Percentiles rank a stretch among this genome's conserved stretches.
Evolutionary conservation across 2,797 vertebrate species (phyloP).

Genomic region (Balearica regulorum): DNA sequence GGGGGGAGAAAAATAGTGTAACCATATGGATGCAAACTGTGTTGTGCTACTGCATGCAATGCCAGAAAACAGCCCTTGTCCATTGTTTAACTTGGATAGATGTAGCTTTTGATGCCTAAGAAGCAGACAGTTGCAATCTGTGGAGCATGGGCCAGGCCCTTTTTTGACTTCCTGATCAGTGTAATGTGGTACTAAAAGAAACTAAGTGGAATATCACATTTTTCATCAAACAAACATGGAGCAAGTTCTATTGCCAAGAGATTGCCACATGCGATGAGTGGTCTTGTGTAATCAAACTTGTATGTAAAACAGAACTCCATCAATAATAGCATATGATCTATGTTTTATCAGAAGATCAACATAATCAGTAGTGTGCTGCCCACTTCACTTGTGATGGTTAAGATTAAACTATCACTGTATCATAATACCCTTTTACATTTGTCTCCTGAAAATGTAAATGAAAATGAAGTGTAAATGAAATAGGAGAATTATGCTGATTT

Average conservation of each 20-base stretch:
- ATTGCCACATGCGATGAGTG: not conserved
- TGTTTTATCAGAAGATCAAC: not conserved
- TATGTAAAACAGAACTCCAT: not conserved
- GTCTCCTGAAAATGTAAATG: not conserved
- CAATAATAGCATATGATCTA: not conserved
- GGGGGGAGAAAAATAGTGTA: not conserved
- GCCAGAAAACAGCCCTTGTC: not conserved
- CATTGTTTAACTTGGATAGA: not conserved
- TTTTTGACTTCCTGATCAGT: not conserved
- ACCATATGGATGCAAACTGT: not conserved
- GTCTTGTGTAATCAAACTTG: not conserved
- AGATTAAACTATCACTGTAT: not conserved
- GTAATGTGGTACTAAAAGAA: not conserved
- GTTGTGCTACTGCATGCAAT: not conserved
- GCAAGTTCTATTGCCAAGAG: not conserved
- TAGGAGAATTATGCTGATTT: not conserved
- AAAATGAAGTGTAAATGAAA: not conserved
- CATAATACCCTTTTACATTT: not conserved
- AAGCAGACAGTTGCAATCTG: not conserved
- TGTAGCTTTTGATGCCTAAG: not conserved
- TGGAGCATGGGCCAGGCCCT: not conserved
- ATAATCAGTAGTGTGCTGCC: not conserved
- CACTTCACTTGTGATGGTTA: not conserved
- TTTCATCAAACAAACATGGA: not conserved
- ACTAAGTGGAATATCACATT: not conserved